phyloP scores from a whole-genome alignment of 2,113 vertebrate genomes.

The Sylvietta virens region DNA sequence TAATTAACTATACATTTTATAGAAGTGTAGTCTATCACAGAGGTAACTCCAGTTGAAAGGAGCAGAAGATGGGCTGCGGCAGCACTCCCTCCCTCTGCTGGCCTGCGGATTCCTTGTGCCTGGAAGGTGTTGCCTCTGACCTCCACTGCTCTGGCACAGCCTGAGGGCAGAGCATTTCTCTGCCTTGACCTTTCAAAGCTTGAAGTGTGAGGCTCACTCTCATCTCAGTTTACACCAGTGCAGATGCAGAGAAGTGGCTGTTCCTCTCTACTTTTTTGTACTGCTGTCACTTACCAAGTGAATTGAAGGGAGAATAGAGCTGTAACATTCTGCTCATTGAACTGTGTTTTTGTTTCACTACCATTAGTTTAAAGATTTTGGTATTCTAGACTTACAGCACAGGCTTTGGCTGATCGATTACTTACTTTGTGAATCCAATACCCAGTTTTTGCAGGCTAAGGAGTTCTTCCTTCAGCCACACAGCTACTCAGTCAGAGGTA shows the following conservation, averaged over 20 bases:
- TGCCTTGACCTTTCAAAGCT: background rate
- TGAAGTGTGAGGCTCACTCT: background rate
- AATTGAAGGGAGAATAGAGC: background rate
- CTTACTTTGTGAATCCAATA: background rate
- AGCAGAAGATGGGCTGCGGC: background rate
- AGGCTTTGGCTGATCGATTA: background rate
- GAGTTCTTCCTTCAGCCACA: background rate
- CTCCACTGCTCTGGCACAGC: background rate
- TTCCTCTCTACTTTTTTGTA: background rate
- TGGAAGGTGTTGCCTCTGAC: background rate
- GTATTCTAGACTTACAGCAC: background rate
- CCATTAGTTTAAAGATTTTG: background rate
- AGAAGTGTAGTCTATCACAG: background rate
- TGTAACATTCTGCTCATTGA: background rate
- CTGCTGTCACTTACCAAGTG: background rate
- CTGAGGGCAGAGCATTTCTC: background rate
- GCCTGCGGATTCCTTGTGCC: too few species aligned
- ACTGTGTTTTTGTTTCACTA: background rate
- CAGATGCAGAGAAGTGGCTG: background rate
- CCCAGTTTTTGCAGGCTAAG: background rate
- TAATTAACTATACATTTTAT: accelerated
- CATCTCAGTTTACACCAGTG: background rate
- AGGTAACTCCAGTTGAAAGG: background rate
- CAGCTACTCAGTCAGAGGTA: background rate
- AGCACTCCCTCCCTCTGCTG: background rate